Evolutionary conservation across 2,113 vertebrate species (phyloP).

Genomic region (Bujurquina vittata): DNA sequence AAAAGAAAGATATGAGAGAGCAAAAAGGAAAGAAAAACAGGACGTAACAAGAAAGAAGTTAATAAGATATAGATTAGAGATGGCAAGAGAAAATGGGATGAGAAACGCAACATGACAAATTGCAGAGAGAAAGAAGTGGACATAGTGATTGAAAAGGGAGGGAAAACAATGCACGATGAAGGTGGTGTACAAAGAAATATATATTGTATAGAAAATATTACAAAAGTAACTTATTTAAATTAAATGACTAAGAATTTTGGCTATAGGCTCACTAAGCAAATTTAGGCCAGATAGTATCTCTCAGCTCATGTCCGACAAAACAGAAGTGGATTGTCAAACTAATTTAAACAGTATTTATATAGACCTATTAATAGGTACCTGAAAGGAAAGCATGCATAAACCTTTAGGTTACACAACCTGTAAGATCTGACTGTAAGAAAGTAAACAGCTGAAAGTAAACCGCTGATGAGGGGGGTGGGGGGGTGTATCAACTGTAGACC

Average conservation of each 20-base stretch:
- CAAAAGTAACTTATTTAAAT: background rate
- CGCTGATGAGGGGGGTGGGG: too few species aligned
- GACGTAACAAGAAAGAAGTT: conserved; percentile 1
- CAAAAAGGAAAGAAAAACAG: background rate
- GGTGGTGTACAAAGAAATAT: background rate
- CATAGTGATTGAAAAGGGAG: background rate
- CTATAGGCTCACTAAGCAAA: background rate
- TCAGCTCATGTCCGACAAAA: too few species aligned
- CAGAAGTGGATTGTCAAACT: too few species aligned
- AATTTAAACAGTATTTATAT: background rate
- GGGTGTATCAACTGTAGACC: conserved; percentile 11
- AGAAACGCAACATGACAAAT: conserved; percentile 22
- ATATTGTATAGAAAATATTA: background rate
- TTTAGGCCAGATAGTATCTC: too few species aligned
- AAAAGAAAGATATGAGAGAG: conserved; percentile 11
- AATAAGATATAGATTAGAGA: conserved; percentile 16
- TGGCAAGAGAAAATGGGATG: conserved; percentile 25
- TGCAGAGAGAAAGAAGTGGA: background rate
- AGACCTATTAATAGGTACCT: background rate
- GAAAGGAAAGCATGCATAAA: background rate
- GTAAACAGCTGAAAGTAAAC: background rate
- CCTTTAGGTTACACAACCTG: background rate
- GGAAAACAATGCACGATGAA: conserved; percentile 8
- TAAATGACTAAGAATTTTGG: background rate
- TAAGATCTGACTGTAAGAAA: too few species aligned